phyloP scores from a whole-genome alignment of 2,113 vertebrate genomes.

The Marmota flaviventris region DNA sequence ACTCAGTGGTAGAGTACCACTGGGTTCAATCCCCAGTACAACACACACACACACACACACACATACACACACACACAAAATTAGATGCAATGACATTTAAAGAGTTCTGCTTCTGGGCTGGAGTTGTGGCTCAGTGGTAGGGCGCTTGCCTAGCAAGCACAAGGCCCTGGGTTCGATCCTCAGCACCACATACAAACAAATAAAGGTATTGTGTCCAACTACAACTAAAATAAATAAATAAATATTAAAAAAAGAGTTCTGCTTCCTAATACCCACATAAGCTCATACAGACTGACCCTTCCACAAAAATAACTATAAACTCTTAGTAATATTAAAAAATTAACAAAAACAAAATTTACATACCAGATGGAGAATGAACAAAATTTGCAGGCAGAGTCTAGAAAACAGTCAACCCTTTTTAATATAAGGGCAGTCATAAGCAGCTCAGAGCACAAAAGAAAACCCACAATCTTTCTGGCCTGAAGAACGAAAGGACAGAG shows the following conservation, averaged over 20 bases:
- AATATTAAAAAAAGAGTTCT: neutral
- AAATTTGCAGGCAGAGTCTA: neutral
- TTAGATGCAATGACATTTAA: neutral
- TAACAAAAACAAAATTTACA: neutral
- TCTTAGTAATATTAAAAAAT: constrained; percentile 30
- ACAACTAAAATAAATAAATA: too few species aligned
- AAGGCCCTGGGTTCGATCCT: too few species aligned
- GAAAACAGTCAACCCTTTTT: neutral
- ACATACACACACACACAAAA: neutral
- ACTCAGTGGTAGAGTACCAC: too few species aligned
- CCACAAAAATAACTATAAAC: neutral
- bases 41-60: neutral
- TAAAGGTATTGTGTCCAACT: too few species aligned
- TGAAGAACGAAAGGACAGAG: neutral
- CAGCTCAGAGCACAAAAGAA: neutral
- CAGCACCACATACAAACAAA: too few species aligned
- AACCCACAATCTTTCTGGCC: neutral
- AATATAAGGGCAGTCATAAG: neutral
- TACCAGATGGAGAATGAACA: neutral
- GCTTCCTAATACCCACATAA: constrained; percentile 17
- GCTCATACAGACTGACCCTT: neutral
- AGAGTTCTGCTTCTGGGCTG: neutral
- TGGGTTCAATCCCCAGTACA: neutral
- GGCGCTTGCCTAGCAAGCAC: too few species aligned
- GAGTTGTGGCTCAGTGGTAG: too few species aligned